Base-by-base conservation (phyloP, 2,113 vertebrate species). In the Salminus brasiliensis region DNA sequence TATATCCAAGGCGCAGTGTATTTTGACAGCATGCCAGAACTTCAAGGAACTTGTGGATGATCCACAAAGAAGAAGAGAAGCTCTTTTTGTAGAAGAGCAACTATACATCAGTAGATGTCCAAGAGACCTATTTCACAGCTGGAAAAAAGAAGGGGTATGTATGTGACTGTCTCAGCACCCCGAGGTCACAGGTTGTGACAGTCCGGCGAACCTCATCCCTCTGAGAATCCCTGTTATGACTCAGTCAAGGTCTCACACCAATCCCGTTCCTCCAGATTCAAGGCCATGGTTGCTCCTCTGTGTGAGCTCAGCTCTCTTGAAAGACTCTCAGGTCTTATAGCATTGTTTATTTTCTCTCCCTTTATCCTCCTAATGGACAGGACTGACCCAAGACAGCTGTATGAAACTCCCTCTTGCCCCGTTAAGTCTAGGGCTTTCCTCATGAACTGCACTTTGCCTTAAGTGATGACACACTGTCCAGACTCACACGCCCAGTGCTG, bases 291-390 rank as follows among this genome's bases (percentile, higher is more conserved):
- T 84, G 62, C 34, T 72, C 29, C 80, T 34, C 43, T 39, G 25
- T 21, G 41, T 81, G 65, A 79, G 52, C 65, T 67, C 36, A 23
- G 15, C 59, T 70, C 34, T 47, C 29, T 34, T 68, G 68, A 83
- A 43, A 67, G 65, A 66, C n/a, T n/a, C 15, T 34, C 47, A 18
- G 47, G 43, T 62, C 45, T 72, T 41, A 67, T 74, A 76, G 49
- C 63, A 57, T 21, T 72, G 77, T 67, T 85, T 80, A 78, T 82
- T 86, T 82, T 73, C 69, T 21, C 47, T 73, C 10, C 23, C 68
- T 72, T 34, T 71, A 68, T 76, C 62, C 39, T 60, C 25, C 74
- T 76, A 47, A 45, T 75, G 65, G 36, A 63, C 29, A 63, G 62
- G 72, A 53, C 47, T 66, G 74, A 80, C 76, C 76, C 77, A 71